Evolutionary conservation across 30 jellyfish, hydroid and myxozoan species (phyloP), one percentile per base, ranked within the genome.

Genomic region (Aurelia sp.): DNA sequence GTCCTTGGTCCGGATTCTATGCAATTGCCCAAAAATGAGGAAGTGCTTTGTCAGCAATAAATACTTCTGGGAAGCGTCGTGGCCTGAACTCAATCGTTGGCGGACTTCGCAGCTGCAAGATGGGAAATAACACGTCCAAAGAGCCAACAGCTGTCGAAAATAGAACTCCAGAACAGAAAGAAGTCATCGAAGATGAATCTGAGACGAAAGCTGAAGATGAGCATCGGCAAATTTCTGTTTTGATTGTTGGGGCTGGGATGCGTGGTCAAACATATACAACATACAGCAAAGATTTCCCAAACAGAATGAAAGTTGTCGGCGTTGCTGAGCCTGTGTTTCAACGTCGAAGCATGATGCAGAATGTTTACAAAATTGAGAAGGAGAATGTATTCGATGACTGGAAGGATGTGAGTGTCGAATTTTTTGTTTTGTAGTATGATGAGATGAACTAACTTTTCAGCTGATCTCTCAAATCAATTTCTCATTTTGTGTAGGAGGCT

Each of bases 261-360:
- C 86, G 98, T 12, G 98, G 98, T 12, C 90, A 91, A 50, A 61
- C 67, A 51, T 91, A 91, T 64, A 91, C 96, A 10, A 33, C 72
- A 8, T 91, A 91, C 62, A 90, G 97, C 41, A 50, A 51, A 24
- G 98, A 91, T 63, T 91, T 91, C 60, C 98, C 98, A 13, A 78
- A 53, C 24, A 73, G 82, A 38, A 58, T 91, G 89, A 70, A 60
- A 19, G 88, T 91, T 30, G 97, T 91, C 10, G 98, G 96, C 13
- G 96, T 91, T 19, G 98, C 98, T 4, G 98, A 91, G 74, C 98
- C 98, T 3, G 63, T 48, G 2, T 16, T 59, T 11, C 78, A 59
- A 57, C 93, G 98, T 10, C 86, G 98, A 19, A 33, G 27, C 22
- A 44, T 47, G 67, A 75, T 91, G 86, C 87, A 64, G 59, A 86